Percentiles rank a stretch among this genome's conserved stretches.
These are phyloP conservation scores for Rynchops niger DNA, from an alignment of 2,113 vertebrate species.

Conservation along the genomic window DNA sequence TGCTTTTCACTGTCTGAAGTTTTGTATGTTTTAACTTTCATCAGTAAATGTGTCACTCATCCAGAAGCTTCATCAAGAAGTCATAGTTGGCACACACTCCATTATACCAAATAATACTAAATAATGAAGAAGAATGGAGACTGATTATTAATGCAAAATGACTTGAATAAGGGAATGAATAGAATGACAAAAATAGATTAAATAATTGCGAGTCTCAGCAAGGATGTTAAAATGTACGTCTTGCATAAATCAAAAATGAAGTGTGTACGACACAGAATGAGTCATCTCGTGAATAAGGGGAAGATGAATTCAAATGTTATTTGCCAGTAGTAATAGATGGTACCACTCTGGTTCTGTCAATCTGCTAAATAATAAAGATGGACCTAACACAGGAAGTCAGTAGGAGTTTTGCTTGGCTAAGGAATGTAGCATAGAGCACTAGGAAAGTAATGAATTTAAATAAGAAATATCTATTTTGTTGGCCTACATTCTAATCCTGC, in stretches of 20 bases:
- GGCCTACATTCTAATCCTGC: not conserved
- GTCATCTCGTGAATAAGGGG: slow-evolving; percentile 67
- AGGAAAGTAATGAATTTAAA: slow-evolving; percentile 19
- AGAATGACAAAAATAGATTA: slow-evolving; percentile 73
- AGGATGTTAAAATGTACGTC: slow-evolving; percentile 60
- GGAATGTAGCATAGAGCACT: not conserved
- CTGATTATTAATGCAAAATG: slow-evolving; percentile 73
- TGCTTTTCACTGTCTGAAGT: slow-evolving; percentile 38
- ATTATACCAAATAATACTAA: slow-evolving; percentile 70
- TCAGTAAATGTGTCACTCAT: slow-evolving; percentile 59
- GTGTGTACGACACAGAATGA: slow-evolving; percentile 68
- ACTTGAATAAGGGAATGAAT: slow-evolving; percentile 58
- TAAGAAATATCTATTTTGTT: not conserved
- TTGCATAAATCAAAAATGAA: slow-evolving; percentile 76
- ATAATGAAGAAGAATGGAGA: slow-evolving; percentile 69
- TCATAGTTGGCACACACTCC: slow-evolving; percentile 57
- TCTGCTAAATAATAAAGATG: slow-evolving; percentile 46
- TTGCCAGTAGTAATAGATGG: slow-evolving; percentile 60
- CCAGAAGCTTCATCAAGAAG: slow-evolving; percentile 53
- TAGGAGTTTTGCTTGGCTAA: slow-evolving; percentile 45
- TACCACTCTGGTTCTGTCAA: slow-evolving; percentile 49
- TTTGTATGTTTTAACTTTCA: slow-evolving; percentile 64
- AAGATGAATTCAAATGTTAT: slow-evolving; percentile 60
- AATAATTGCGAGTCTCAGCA: slow-evolving; percentile 72
- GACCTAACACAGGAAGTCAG: slow-evolving; percentile 40